Evolutionary conservation across 2,888 invertebrate species (phyloP), one percentile per base, ranked within the genome.

Genomic region (Agelastica alni): DNA sequence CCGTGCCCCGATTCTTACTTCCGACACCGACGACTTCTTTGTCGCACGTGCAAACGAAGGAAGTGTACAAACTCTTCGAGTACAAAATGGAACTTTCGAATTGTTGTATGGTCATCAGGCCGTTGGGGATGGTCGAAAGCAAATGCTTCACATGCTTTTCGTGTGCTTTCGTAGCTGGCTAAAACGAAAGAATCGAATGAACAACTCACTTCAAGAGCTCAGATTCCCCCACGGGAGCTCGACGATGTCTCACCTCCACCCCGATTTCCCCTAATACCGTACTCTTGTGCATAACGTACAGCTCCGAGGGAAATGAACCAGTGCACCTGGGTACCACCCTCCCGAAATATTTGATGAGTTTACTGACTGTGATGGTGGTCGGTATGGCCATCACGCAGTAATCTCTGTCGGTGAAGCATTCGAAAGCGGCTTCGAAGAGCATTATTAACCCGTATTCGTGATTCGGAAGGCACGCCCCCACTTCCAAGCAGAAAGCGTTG

Each of bases 361-460:
- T 51, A 16, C 56, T 49, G 12, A 54, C 37, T 16, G 44, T 45
- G 2, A 36, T 26, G n/a, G 58, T 54, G 9, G 60, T 79, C 0
- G 86, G 86, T 4, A 84, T 64, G 4, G 83, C 79, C 53, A 85
- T 70, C 9, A 84, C 72, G 67, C 85, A 84, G 64, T 86, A 89
- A 39, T 89, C 87, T 17, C 80, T 78, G 3, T 83, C 76, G 1
- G 85, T 84, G 74, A 83, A 87, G 31, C 84, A 78, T 65, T 86
- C 84, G 70, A 88, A 89, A 0, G 86, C 82, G 0, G 84, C 84
- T 60, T 82, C 81, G 9, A 89, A 72, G 42, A 88, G 78, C 59
- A 85, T 81, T 47, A 78, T 77, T 0, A 80, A 71, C 74, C 81
- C 71, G 63, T 81, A 80, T 58, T 84, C 83, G 57, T 83, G 81